Base-by-base conservation (phyloP, 2,888 invertebrate species). In the Lasioglossum lativentre region DNA sequence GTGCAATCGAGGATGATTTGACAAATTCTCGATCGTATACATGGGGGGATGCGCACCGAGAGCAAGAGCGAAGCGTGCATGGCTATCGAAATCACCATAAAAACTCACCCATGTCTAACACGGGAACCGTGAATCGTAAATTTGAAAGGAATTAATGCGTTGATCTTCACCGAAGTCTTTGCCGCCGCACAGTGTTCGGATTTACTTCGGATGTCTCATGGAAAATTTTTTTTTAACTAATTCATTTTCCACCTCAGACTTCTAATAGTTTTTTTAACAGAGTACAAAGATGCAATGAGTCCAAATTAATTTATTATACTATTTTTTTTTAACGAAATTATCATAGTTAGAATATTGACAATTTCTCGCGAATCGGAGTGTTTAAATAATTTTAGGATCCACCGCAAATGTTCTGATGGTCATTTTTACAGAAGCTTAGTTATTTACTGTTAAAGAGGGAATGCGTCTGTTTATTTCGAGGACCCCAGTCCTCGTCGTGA, bases 31-130 rank as follows among this genome's bases (percentile, higher is more conserved):
- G 89, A 90, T 88, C 85, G 77, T 82, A 75, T 74, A 80, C 77
- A 70, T 47, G 80, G 82, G 85, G 85, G 86, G 85, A 82, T 80
- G 82, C 59, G 38, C 71, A 63, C 70, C 75, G 83, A 78, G 78
- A 85, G 81, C 47, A 71, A 84, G 80, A 85, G 75, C 42, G 45
- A 84, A 82, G 78, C 78, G 86, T 75, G 82, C 78, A 81, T 86
- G 80, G 86, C 91, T 90, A 90, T 92, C 91, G 92, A 92, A 92
- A 91, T 92, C 92, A 90, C 92, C 92, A 91, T 91, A 92, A 92
- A 92, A 92, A 92, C 88, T 85, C 87, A 86, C 72, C 88, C 91
- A 63, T 85, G 77, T 83, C 86, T 82, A 83, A 87, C 75, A 82
- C 78, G 78, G 59, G 63, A 16, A 75, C 47, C 56, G 82, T 83